These are phyloP conservation scores for Scaptomyza graminum DNA, from an alignment of 1,140 invertebrate genomes.

Conservation along the genomic window DNA sequence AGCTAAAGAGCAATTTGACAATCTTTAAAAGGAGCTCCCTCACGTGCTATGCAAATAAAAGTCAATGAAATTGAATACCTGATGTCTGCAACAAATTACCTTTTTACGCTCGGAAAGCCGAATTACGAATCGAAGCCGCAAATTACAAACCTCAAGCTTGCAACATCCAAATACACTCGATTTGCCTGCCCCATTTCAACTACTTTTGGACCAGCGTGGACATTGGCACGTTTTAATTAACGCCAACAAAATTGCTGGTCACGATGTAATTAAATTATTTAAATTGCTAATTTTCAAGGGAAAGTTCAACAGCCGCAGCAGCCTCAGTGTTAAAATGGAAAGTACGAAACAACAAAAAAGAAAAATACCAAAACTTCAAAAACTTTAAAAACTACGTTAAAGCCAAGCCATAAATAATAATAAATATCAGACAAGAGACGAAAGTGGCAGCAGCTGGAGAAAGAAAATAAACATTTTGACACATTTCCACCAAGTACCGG, in stretches of 20 bases:
- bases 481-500: conserved; percentile 15
- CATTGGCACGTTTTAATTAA: conserved; percentile 77
- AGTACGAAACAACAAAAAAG: conserved; percentile 28
- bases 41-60: conserved; percentile 8
- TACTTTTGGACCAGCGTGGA: conserved; percentile 58
- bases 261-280: conserved; percentile 75
- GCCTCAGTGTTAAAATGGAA: conserved; percentile 54
- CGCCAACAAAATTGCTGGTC: conserved; percentile 72
- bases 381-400: conserved; percentile 30
- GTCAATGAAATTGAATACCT: conserved; percentile 2
- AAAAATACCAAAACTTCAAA: conserved; percentile 15
- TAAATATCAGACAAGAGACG: conserved; percentile 18
- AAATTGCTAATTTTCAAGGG: conserved; percentile 71
- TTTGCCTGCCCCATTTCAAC: not conserved
- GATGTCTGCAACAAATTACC: conserved; percentile 23
- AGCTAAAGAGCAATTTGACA: not conserved
- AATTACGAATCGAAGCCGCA: conserved; percentile 42
- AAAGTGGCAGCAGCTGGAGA: not conserved
- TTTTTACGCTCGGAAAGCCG: conserved; percentile 25
- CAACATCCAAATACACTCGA: not conserved
- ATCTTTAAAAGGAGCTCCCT: not conserved
- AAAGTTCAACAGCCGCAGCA: conserved; percentile 23
- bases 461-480: conserved; percentile 30
- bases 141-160: not conserved
- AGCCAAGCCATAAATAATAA: conserved; percentile 66